Evolutionary conservation across 2,888 invertebrate genomes (phyloP), one percentile per base, ranked within the genome.

Genomic region (Tachystola acroxantha): DNA sequence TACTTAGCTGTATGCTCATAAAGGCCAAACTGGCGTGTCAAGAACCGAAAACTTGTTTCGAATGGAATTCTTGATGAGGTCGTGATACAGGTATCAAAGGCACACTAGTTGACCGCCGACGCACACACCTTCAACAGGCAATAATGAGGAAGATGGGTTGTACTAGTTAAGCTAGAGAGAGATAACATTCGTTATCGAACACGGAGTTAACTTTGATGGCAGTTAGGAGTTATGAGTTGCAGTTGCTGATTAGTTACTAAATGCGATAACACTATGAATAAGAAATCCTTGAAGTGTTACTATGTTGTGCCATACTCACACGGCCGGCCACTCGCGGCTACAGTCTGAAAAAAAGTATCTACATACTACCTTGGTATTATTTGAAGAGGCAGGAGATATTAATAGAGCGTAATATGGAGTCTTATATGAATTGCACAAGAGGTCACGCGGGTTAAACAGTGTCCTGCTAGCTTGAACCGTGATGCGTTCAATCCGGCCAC

Each of bases 1-100:
- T 34, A 22, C 12, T 12, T 14, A 20, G 7, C 24, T 7, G 29
- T 30, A 14, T 16, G 10, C 10, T 30, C 14, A 14, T 10, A 29
- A 35, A 22, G 24, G 35, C 12, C 35, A 7, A 29, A 29, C 24
- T 22, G 30, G 20, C 14, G 14, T 30, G 35, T 14, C n/a, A 14
- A 24, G 11, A 22, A 32, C 3, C 7, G 2, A 10, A 25, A n/a
- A 33, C 25, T 33, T 14, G 33, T 32, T 16, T 4, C n/a, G 10
- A 33, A 33, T 10, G 10, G 33, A 19, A 20, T 16, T 7, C 12
- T 9, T 28, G 11, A 13, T 28, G 9, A 28, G 9, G 10, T 28
- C 28, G 24, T 24, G n/a, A 24, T 16, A 24, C 24, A 24, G 9
- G 6, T n/a, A 24, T 1, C 6, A 16, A n/a, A 24, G 24, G n/a